These are phyloP conservation scores for Sylvietta virens DNA, from an alignment of 2,113 vertebrate genomes.

Conservation along the genomic window DNA sequence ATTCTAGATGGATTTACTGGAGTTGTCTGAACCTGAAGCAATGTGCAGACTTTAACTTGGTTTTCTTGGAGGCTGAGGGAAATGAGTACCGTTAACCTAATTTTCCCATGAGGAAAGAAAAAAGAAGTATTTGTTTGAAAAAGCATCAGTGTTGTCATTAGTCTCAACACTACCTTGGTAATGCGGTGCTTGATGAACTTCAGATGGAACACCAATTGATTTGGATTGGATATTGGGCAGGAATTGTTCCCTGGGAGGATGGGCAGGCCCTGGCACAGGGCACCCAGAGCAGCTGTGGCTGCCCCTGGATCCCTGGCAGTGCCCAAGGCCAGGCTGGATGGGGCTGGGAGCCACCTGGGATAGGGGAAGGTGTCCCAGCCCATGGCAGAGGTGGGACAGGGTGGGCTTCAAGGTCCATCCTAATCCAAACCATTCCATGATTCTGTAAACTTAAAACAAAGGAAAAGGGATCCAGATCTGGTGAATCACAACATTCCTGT, in stretches of 20 bases:
- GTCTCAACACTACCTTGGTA: not conserved
- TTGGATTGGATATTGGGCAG: not conserved
- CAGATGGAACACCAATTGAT: not conserved
- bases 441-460: not conserved
- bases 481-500: not conserved
- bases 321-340: rapidly evolving
- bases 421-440: not conserved
- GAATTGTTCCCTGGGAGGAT: not conserved
- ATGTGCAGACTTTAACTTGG: not conserved
- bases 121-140: not conserved
- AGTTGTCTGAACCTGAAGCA: not conserved
- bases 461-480: not conserved
- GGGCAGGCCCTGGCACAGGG: not conserved
- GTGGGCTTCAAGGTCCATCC: not conserved
- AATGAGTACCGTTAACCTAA: not conserved
- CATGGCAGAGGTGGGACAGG: too few species aligned
- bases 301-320: not conserved
- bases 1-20: not conserved
- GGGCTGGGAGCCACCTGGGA: not conserved
- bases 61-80: not conserved
- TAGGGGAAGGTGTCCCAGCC: not conserved
- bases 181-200: not conserved
- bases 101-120: not conserved
- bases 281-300: not conserved
- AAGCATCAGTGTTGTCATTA: not conserved